Conservation (phyloP, 2,113 vertebrate species). For the Eleginops maclovinus region DNA sequence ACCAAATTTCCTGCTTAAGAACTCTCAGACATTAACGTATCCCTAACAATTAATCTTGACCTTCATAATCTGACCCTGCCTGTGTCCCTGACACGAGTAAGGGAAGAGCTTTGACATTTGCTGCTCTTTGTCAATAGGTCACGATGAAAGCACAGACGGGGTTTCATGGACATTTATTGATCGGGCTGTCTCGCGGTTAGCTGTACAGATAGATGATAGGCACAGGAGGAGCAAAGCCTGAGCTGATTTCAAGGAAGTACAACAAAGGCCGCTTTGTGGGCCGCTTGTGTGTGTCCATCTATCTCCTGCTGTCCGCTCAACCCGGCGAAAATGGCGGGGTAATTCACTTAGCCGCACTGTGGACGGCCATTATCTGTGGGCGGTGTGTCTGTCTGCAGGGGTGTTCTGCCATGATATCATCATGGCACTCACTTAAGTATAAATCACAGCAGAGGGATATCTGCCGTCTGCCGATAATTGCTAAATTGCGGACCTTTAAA, state of each 20-base stretch:
- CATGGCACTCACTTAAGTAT: constrained; percentile 64
- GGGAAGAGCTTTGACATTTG: constrained; percentile 78
- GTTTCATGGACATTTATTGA: constrained; percentile 71
- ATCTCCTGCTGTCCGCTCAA: constrained; percentile 46
- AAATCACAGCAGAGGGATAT: constrained; percentile 67
- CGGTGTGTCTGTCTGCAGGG: constrained; percentile 60
- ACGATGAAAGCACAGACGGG: constrained; percentile 63
- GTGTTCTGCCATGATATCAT: constrained; percentile 65
- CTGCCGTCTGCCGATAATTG: constrained; percentile 59
- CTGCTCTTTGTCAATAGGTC: constrained; percentile 78
- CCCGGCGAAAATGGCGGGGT: constrained; percentile 53
- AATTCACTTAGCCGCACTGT: constrained; percentile 73
- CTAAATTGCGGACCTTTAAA: constrained; percentile 65
- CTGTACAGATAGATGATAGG: constrained; percentile 68
- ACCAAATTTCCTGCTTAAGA: not conserved
- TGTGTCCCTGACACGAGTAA: constrained; percentile 64
- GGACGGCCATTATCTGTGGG: constrained; percentile 72
- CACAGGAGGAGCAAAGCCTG: constrained; percentile 38
- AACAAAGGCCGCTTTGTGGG: constrained; percentile 52
- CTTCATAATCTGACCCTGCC: constrained; percentile 63
- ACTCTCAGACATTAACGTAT: not conserved
- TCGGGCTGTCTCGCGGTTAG: constrained; percentile 62
- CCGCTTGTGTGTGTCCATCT: constrained; percentile 41
- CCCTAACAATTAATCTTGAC: constrained; percentile 51
- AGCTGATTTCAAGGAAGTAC: constrained; percentile 58